Conservation (phyloP, 2,888 invertebrate genomes). For the Leptopterna dolabrata region DNA sequence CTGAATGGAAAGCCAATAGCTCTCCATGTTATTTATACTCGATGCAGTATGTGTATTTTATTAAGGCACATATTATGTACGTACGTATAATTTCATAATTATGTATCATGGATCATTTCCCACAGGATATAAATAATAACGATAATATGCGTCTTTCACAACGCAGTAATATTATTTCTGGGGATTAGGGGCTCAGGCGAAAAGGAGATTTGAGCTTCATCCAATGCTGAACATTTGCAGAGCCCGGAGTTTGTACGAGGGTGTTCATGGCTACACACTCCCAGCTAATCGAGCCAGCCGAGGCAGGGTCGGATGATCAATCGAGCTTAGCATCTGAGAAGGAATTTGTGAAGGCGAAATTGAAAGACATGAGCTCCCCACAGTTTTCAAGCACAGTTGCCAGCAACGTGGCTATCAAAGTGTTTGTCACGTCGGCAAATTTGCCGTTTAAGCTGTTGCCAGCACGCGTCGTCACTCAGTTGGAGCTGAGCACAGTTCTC, state of each 20-base stretch:
- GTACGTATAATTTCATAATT: too few relatives aligned
- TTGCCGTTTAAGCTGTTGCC: constrained; percentile 33
- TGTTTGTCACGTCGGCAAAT: neutral
- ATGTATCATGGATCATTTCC: too few relatives aligned
- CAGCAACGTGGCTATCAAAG: constrained; percentile 20
- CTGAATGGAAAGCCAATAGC: too few relatives aligned
- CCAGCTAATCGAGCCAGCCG: neutral
- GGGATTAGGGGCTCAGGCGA: too few relatives aligned
- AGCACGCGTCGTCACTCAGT: constrained; percentile 5
- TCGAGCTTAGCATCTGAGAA: neutral
- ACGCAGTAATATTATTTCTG: too few relatives aligned
- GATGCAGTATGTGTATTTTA: too few relatives aligned
- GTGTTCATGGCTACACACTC: constrained; percentile 10
- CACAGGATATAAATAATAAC: too few relatives aligned
- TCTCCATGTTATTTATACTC: too few relatives aligned
- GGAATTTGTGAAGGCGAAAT: neutral
- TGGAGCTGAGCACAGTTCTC: constrained; percentile 30
- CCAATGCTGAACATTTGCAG: neutral
- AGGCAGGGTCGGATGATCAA: neutral
- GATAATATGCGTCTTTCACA: too few relatives aligned
- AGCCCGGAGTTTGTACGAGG: constrained; percentile 15
- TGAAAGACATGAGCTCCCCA: constrained; percentile 36
- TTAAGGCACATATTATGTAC: too few relatives aligned
- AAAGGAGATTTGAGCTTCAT: too few relatives aligned
- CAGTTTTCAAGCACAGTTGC: neutral